These are phyloP conservation scores for Siniperca chuatsi DNA, from an alignment of 2,113 vertebrate genomes.

Conservation along the genomic window DNA sequence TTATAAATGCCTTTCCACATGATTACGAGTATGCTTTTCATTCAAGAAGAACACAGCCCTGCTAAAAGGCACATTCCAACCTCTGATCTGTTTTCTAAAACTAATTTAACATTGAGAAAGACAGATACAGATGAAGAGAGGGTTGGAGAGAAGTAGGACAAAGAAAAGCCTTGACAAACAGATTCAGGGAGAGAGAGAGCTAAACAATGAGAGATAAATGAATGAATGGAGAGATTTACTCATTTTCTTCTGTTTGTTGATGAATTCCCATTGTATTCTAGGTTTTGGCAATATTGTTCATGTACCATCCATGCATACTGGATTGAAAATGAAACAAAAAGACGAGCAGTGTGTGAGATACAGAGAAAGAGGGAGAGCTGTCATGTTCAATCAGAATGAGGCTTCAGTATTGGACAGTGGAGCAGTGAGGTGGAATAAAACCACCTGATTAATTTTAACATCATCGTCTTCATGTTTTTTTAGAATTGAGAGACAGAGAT, in stretches of 20 bases:
- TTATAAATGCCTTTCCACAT: conserved; percentile 7
- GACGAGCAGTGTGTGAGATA: background rate
- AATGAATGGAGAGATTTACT: conserved; percentile 37
- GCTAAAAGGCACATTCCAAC: background rate
- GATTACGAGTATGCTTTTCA: conserved; percentile 15
- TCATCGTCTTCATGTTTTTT: conserved; percentile 34
- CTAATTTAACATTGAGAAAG: conserved; percentile 18
- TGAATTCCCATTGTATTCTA: conserved; percentile 33
- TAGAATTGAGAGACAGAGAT: conserved; percentile 14
- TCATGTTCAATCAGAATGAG: conserved; percentile 40
- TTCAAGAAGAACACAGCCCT: background rate
- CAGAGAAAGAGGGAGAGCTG: conserved; percentile 13
- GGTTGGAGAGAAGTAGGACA: conserved; percentile 5
- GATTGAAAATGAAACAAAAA: conserved; percentile 45
- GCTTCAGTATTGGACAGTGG: conserved; percentile 28
- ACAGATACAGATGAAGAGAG: background rate
- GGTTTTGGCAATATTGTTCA: conserved; percentile 48
- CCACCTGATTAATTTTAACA: conserved; percentile 57
- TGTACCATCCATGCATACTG: conserved; percentile 31
- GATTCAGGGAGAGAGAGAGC: background rate
- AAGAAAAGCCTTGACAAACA: conserved; percentile 9
- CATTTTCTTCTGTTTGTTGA: conserved; percentile 47
- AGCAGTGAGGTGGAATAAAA: conserved; percentile 61
- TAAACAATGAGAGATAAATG: conserved; percentile 20
- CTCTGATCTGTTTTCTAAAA: conserved; percentile 21